A percentile compares a stretch with the other conserved stretches of the same genome.
Evolutionary conservation across 35 echinoderm and acorn worm genomes (phyloP).

Genomic region (Ptychodera flava): DNA sequence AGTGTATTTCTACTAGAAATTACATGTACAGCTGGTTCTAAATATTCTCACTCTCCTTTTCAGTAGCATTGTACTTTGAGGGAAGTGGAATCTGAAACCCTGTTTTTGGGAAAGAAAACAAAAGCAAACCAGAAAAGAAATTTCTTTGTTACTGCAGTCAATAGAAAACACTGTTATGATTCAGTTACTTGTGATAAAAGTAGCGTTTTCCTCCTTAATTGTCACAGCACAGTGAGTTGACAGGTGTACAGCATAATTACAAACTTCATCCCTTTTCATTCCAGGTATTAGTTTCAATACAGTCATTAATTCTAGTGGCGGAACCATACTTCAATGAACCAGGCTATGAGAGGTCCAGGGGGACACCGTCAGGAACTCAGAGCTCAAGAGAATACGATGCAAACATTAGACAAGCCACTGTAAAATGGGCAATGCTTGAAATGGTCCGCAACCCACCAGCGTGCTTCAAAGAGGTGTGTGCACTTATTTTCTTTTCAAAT

Average conservation of each 20-base stretch:
- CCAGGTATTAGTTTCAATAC: constrained; percentile 91
- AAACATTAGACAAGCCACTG: constrained; percentile 97
- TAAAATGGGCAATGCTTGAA: constrained; percentile 98
- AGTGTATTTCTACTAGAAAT: too few relatives aligned
- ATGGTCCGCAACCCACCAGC: constrained; percentile 81
- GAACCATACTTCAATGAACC: constrained; percentile 99
- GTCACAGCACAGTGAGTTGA: too few relatives aligned
- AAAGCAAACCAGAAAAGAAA: too few relatives aligned
- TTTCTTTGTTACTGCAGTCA: background rate
- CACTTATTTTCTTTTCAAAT: background rate
- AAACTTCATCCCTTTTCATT: background rate
- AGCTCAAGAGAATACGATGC: constrained; percentile 98
- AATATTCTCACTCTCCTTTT: too few relatives aligned
- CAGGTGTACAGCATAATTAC: too few relatives aligned
- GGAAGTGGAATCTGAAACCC: too few relatives aligned
- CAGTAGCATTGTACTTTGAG: too few relatives aligned
- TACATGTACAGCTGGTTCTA: too few relatives aligned
- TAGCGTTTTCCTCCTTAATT: too few relatives aligned
- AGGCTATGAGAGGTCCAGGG: constrained; percentile 96
- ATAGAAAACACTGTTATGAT: background rate
- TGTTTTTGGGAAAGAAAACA: too few relatives aligned
- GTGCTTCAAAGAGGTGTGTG: constrained; percentile 88
- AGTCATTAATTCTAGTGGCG: constrained; percentile 87
- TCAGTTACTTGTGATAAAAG: background rate
- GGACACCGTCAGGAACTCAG: constrained; percentile 86